Evolutionary conservation across 2,797 vertebrate species (phyloP).

Genomic region (Enteromius afrohamiltoni): DNA sequence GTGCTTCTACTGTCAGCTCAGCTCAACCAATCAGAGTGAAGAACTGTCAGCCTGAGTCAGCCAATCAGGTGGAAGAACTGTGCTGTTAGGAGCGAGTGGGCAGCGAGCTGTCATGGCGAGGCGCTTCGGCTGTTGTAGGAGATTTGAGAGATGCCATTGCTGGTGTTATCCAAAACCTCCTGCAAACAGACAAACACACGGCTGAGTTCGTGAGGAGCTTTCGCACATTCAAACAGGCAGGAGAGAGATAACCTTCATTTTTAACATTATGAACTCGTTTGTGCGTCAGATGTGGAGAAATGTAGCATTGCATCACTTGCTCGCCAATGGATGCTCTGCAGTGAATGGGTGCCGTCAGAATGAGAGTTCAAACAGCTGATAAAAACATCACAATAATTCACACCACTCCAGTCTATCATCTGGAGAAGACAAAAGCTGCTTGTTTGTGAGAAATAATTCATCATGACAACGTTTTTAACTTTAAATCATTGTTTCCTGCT

Average conservation of each 20-base stretch:
- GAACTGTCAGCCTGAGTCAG: conserved; percentile 17
- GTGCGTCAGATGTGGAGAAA: not conserved
- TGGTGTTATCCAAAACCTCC: conserved; percentile 94
- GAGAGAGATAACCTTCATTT: not conserved
- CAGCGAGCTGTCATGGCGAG: conserved; percentile 67
- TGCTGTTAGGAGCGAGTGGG: conserved; percentile 21
- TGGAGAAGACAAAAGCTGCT: not conserved
- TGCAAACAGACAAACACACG: conserved; percentile 68
- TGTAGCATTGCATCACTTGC: not conserved
- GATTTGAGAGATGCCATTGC: conserved; percentile 91
- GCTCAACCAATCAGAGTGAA: conserved; percentile 14
- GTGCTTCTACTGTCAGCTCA: not conserved
- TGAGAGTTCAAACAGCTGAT: not conserved
- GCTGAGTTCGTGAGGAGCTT: not conserved
- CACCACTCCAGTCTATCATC: not conserved
- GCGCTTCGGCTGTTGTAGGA: conserved; percentile 87
- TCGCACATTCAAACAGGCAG: not conserved
- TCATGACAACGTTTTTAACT: not conserved
- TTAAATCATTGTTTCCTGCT: not conserved
- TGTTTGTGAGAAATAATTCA: not conserved
- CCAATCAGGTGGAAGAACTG: conserved; percentile 18
- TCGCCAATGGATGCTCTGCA: not conserved
- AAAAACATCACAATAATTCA: not conserved
- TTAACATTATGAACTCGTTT: not conserved
- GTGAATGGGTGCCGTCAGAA: not conserved